phyloP scores from a whole-genome alignment of 2,888 invertebrate genomes.

The Margaritifera margaritifera region DNA sequence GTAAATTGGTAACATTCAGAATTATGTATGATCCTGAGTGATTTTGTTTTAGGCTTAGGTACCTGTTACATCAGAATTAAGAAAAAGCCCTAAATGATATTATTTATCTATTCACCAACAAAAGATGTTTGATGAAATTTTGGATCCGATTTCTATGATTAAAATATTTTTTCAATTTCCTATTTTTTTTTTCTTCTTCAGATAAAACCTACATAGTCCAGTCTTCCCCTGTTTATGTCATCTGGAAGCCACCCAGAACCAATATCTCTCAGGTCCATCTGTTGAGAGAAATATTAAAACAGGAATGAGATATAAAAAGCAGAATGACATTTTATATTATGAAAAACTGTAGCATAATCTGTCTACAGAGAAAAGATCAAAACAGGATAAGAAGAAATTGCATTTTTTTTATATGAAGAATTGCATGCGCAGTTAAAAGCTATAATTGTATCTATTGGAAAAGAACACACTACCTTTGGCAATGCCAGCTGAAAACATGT shows the following conservation, averaged over 20 bases:
- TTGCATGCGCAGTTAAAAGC: too few species aligned
- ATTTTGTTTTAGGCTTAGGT: too few species aligned
- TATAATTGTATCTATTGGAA: too few species aligned
- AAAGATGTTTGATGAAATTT: too few species aligned
- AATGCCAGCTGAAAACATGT: too few species aligned
- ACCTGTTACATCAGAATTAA: too few species aligned
- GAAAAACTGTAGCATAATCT: not conserved
- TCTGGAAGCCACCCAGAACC: constrained; percentile 84
- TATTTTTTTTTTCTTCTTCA: not conserved
- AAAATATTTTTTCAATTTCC: not conserved
- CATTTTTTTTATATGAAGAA: not conserved
- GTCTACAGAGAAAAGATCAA: not conserved
- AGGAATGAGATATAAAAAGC: not conserved
- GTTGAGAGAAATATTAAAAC: constrained; percentile 17
- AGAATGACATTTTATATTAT: constrained; percentile 5
- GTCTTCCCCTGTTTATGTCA: constrained; percentile 78
- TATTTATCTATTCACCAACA: too few species aligned
- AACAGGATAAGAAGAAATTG: not conserved
- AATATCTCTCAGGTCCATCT: constrained; percentile 84
- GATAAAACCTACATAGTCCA: constrained; percentile 67
- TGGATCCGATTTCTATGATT: too few species aligned
- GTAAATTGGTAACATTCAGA: too few species aligned
- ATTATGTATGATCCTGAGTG: too few species aligned
- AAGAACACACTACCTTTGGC: too few species aligned
- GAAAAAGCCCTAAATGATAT: too few species aligned